Evolutionary conservation across 2,888 invertebrate species (phyloP).

Genomic region (Rhamnusium bicolor): DNA sequence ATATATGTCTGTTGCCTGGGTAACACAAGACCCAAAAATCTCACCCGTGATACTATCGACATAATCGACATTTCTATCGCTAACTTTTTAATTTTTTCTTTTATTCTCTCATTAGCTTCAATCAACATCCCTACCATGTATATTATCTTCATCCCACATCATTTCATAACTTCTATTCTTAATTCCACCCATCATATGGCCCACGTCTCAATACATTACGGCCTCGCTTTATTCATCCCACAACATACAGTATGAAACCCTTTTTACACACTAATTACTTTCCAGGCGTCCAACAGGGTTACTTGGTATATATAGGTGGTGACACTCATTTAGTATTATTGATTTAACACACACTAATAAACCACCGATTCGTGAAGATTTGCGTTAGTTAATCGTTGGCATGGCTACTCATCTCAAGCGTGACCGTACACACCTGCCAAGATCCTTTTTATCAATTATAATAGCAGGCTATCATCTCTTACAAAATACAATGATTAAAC

Average conservation of each 20-base stretch:
- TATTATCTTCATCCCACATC: background rate
- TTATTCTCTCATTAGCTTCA: too few relatives aligned
- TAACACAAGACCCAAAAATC: too few relatives aligned
- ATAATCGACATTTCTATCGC: too few relatives aligned
- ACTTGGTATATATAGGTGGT: background rate
- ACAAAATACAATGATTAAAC: background rate
- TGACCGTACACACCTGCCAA: slow-evolving; percentile 46
- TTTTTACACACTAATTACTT: background rate
- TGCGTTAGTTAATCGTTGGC: slow-evolving; percentile 66
- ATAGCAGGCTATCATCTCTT: slow-evolving; percentile 7
- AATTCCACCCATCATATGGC: too few relatives aligned
- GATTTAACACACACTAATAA: slow-evolving; percentile 56
- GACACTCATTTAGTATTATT: slow-evolving; percentile 47
- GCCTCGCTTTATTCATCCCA: background rate
- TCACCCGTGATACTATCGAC: too few relatives aligned
- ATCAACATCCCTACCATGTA: too few relatives aligned
- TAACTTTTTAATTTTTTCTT: too few relatives aligned
- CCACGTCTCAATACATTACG: background rate
- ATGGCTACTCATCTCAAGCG: slow-evolving; percentile 63
- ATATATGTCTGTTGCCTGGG: too few relatives aligned
- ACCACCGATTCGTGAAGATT: slow-evolving; percentile 63
- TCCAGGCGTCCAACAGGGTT: background rate
- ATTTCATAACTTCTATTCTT: background rate
- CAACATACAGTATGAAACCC: background rate
- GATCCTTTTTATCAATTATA: slow-evolving; percentile 21